phyloP scores from a whole-genome alignment of 1,140 invertebrate genomes.

The Daktulosphaira vitifoliae region DNA sequence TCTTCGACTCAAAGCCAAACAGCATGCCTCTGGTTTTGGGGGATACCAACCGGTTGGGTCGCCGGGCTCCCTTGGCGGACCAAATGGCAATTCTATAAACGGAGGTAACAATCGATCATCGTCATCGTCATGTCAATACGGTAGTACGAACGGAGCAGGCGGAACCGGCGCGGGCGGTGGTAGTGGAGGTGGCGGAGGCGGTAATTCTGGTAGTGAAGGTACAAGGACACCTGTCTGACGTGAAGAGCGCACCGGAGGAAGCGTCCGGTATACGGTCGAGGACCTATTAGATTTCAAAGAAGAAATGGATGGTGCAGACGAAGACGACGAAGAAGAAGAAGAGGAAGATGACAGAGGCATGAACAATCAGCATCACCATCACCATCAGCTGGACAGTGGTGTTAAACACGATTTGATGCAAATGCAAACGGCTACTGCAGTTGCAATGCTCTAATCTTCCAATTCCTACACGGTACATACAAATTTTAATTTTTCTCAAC shows the following conservation, averaged over 20 bases:
- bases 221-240: constrained; percentile 36
- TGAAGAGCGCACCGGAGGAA: constrained; percentile 26
- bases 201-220: constrained; percentile 38
- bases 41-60: constrained; percentile 42
- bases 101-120: constrained; percentile 7
- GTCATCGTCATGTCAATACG: constrained; percentile 45
- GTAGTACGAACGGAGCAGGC: constrained; percentile 38
- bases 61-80: constrained; percentile 42
- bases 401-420: constrained; percentile 12
- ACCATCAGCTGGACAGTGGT: background rate
- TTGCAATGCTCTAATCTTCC: constrained; percentile 6
- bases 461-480: no score
- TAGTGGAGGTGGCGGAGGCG: constrained; percentile 38
- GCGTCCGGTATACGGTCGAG: constrained; percentile 36
- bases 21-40: constrained; percentile 61
- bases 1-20: constrained; percentile 79
- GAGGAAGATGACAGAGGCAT: background rate
- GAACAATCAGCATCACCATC: background rate
- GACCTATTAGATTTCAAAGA: constrained; percentile 37
- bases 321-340: background rate
- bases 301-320: constrained; percentile 6
- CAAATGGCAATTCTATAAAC: background rate
- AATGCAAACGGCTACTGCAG: background rate
- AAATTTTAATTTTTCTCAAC: no score
- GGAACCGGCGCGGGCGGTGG: constrained; percentile 21